Evolutionary conservation across 2,113 vertebrate genomes (phyloP).

Genomic region (Pipa parva): DNA sequence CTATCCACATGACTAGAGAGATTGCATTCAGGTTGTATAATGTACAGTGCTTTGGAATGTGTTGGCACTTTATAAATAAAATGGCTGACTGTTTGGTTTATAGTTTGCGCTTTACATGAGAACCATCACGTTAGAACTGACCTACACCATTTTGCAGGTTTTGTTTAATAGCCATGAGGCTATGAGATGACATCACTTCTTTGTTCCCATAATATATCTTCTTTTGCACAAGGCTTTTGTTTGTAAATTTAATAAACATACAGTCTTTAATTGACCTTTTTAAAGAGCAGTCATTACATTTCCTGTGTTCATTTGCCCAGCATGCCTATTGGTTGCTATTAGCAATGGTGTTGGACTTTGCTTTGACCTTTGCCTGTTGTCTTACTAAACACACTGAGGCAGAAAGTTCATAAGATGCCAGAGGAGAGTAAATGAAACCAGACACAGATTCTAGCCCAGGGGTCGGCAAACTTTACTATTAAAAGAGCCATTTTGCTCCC

Average conservation of each 20-base stretch:
- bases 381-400: conserved; percentile 3
- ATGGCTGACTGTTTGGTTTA: too few species aligned
- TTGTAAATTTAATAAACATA: background rate
- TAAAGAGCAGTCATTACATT: background rate
- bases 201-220: background rate
- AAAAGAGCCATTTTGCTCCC: too few species aligned
- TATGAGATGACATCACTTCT: too few species aligned
- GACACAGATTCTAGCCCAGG: conserved; percentile 9
- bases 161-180: too few species aligned
- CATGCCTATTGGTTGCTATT: conserved; percentile 5
- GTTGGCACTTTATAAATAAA: too few species aligned
- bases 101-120: too few species aligned
- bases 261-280: background rate
- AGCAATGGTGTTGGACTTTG: conserved; percentile 4
- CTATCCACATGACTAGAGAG: too few species aligned
- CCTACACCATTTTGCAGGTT: too few species aligned
- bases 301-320: conserved; percentile 9
- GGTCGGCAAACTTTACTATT: too few species aligned
- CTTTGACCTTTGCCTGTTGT: conserved; percentile 15
- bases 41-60: too few species aligned
- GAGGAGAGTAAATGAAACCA: conserved; percentile 15
- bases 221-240: background rate
- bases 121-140: too few species aligned
- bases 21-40: too few species aligned
- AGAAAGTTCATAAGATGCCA: conserved; percentile 27